A percentile compares a stretch with the other conserved stretches of the same genome.
Conservation (phyloP, 2,113 vertebrate species). For the Syrmaticus mikado region DNA sequence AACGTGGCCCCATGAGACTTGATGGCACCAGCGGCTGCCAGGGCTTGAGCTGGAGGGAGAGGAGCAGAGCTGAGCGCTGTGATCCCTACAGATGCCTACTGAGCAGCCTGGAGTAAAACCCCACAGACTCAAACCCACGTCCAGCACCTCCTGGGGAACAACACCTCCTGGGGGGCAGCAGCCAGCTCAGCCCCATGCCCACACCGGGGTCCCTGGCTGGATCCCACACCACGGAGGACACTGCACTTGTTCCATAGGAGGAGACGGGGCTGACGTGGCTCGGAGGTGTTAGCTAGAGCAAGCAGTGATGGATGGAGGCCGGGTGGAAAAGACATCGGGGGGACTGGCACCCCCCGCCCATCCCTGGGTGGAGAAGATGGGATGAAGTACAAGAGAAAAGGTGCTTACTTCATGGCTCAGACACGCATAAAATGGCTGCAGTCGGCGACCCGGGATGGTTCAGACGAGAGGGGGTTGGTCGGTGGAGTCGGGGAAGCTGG, state of each 20-base stretch:
- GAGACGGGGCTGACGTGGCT: conserved; percentile 45
- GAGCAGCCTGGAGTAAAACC: background rate
- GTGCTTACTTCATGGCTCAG: conserved; percentile 91
- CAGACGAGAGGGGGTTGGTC: conserved; percentile 84
- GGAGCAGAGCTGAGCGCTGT: background rate
- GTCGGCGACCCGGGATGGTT: conserved; percentile 81
- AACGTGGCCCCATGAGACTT: conserved; percentile 88
- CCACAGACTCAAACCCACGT: rapidly evolving
- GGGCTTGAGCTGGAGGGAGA: conserved; percentile 83
- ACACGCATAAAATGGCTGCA: conserved; percentile 91
- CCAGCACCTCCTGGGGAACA: background rate
- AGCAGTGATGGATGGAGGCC: background rate
- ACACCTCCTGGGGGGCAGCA: background rate
- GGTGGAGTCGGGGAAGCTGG: conserved; percentile 88
- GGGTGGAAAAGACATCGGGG: background rate
- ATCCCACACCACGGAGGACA: background rate
- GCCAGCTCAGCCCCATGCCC: background rate
- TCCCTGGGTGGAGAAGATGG: background rate
- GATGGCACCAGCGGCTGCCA: conserved; percentile 82
- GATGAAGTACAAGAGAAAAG: conserved; percentile 70
- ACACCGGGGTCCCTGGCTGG: background rate
- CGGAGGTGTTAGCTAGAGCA: background rate
- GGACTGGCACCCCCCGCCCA: background rate
- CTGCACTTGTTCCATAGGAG: conserved; percentile 32
- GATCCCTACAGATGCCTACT: background rate